Evolutionary conservation across 2,797 vertebrate genomes (phyloP), one percentile per base, ranked within the genome.

Genomic region (Tapera naevia): DNA sequence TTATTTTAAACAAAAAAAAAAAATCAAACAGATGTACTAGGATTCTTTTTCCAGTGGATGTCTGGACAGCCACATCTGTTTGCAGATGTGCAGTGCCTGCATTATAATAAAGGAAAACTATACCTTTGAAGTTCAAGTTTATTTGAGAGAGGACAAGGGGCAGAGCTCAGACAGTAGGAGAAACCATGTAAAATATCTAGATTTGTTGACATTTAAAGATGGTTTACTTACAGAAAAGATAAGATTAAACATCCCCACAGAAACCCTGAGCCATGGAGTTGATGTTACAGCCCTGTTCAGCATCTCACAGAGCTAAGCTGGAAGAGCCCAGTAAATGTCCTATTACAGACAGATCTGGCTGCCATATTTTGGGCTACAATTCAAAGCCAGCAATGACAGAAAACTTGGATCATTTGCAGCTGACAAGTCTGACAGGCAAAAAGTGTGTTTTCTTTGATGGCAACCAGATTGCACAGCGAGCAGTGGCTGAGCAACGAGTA

Each of bases 331-430:
- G 35, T 32, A 9, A 83, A 43, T 5, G 37, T 51, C 64, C 45
- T 39, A 2, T 28, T 56, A 35, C 39, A 41, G 39, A 9, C 28
- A 76, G 17, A 13, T 91, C 91, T 97, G 80, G 90, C 91, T 95
- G 84, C 95, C 91, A 66, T 87, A 89, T 83, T 93, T 96, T 96
- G 93, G 92, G 91, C 96, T 91, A 88, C 93, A 75, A 50, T 95
- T 96, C 94, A 97, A 93, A 96, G 91, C 43, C 86, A 78, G 79
- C 73, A 76, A 88, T 93, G 85, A 93, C 93, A 96, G 92, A 96
- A 95, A 93, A 83, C 71, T 91, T 81, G 94, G 93, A 91, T 97
- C 80, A 72, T 91, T 96, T 89, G 94, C 88, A 97, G 91, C 78
- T 88, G 91, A 95, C 93, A 95, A 86, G 90, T 78, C 93, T 69